A percentile compares a stretch with the other conserved stretches of the same genome.
Evolutionary conservation across 2,797 vertebrate genomes (phyloP).

Genomic region (Halcyon leucocephala): DNA sequence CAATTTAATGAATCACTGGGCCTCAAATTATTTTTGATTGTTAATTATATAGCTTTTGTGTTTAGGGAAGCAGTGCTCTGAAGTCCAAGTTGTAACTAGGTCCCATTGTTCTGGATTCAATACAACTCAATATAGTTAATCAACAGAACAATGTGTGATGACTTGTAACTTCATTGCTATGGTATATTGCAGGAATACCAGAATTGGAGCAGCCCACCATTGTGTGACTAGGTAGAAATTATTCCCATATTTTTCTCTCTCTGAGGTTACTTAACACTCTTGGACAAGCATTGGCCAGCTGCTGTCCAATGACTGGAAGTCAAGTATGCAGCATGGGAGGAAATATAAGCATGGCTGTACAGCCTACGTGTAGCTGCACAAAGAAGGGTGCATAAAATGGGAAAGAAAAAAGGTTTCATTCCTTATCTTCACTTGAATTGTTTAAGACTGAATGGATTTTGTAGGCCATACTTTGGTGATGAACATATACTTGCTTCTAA

Average conservation of each 20-base stretch:
- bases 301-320: neutral
- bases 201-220: neutral
- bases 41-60: neutral
- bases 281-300: neutral
- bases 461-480: neutral
- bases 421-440: neutral
- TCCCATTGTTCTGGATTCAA: neutral
- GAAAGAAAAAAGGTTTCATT: neutral
- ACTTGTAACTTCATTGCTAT: neutral
- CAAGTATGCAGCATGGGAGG: neutral
- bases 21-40: fast-evolving
- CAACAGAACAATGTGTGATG: neutral
- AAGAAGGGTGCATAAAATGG: neutral
- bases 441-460: neutral
- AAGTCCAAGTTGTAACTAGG: neutral
- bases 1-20: neutral
- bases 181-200: neutral
- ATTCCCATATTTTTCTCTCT: neutral
- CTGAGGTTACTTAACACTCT: neutral
- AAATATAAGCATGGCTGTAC: neutral
- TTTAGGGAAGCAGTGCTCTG: neutral
- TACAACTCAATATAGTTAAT: neutral
- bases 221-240: neutral
- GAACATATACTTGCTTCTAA: neutral
- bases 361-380: fast-evolving